These are phyloP conservation scores for Thelaira solivaga DNA, from an alignment of 2,888 invertebrate genomes.

Conservation along the genomic window DNA sequence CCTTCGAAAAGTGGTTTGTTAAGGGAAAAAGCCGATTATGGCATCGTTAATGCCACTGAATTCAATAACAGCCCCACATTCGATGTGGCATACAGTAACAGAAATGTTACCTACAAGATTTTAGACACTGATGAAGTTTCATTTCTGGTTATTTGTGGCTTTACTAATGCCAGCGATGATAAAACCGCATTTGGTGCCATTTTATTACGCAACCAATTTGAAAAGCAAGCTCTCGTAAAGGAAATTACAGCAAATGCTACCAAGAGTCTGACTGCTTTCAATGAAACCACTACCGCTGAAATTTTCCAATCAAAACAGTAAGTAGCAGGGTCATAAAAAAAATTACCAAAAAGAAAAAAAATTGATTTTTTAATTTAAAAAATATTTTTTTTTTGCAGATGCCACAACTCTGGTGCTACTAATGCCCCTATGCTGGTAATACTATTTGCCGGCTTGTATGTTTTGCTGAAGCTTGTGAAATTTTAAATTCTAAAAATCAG, in stretches of 20 bases:
- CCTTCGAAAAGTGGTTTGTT: conserved; percentile 62
- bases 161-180: background rate
- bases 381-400: no score
- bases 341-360: no score
- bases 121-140: conserved; percentile 27
- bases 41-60: conserved; percentile 57
- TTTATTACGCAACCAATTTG: conserved; percentile 10
- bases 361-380: no score
- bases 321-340: no score
- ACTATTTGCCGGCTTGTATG: no score
- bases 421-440: no score
- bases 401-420: no score
- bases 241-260: conserved; percentile 20
- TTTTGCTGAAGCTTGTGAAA: no score
- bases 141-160: conserved; percentile 43
- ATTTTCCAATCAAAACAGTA: conserved; percentile 36
- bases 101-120: conserved; percentile 46
- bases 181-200: conserved; percentile 34
- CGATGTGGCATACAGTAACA: conserved; percentile 29
- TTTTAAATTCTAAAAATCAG: no score
- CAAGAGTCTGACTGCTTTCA: conserved; percentile 12
- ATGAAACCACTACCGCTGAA: background rate
- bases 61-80: conserved; percentile 28
- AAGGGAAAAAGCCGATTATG: conserved; percentile 66
- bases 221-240: conserved; percentile 12